phyloP scores from a whole-genome alignment of 2,888 invertebrate genomes.

The Tenthredo distinguenda region DNA sequence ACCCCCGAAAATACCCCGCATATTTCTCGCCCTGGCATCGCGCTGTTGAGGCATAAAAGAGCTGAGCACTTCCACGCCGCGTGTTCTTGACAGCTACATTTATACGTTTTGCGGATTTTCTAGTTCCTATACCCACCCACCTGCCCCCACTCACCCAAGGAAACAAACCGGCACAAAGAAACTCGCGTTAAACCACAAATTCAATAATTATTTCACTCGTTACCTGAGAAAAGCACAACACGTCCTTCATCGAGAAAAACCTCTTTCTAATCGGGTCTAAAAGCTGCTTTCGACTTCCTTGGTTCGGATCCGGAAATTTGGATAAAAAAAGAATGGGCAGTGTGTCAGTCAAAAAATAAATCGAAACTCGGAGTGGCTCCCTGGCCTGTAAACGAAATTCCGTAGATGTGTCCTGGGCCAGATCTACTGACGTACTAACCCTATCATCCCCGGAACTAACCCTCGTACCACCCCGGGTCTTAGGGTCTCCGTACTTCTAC shows the following conservation, averaged over 20 bases:
- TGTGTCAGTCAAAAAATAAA: not conserved
- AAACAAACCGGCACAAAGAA: not conserved
- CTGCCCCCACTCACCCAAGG: not conserved
- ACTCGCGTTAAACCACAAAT: not conserved
- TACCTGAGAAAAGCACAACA: conserved; percentile 1
- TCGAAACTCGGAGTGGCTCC: not conserved
- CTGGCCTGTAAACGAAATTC: not conserved
- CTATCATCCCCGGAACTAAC: conserved; percentile 29
- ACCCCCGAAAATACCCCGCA: not conserved
- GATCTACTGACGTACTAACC: conserved; percentile 46
- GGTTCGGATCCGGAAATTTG: not conserved
- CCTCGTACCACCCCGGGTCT: conserved; percentile 32
- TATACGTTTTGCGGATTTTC: conserved; percentile 75
- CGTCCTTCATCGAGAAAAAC: not conserved
- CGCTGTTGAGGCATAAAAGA: conserved; percentile 65
- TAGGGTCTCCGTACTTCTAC: conserved; percentile 18
- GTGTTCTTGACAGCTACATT: conserved; percentile 76
- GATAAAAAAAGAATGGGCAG: not conserved
- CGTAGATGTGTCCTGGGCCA: conserved; percentile 26
- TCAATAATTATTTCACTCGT: not conserved
- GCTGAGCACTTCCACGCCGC: conserved; percentile 67
- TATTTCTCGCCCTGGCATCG: not conserved
- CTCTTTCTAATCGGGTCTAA: not conserved
- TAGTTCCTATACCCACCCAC: not conserved
- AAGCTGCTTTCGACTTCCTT: not conserved